Evolutionary conservation across 2,888 invertebrate species (phyloP), one percentile per base, ranked within the genome.

Genomic region (Girardia tigrina): DNA sequence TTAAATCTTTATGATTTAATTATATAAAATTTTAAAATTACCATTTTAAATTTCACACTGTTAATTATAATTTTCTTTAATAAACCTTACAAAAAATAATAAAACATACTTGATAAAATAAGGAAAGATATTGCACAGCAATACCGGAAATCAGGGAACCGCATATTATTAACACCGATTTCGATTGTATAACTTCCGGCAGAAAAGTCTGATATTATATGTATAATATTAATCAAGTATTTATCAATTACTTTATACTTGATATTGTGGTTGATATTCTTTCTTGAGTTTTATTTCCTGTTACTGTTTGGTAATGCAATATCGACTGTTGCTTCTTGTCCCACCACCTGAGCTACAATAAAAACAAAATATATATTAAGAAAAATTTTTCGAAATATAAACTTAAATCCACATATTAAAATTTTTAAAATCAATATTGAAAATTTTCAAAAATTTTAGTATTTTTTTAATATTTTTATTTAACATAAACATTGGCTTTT

Each of bases 201-300:
- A 23, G 56, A 56, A n/a, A 56, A 56, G 56, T 56, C 56, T 56
- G 56, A 56, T 56, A 23, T n/a, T 16, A 56, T n/a, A 56, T 56
- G 56, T 20, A 23, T 8, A 56, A 56, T 12, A 56, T 56, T n/a
- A 12, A 56, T 56, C 56, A 56, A 56, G 56, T 4, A 56, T 56
- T 56, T 56, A 56, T 56, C 56, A 56, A 56, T 56, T 56, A 56
- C 56, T 56, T 56, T 56, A 56, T 56, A 56, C 56, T 56, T 56
- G 56, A 56, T 56, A 56, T 56, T 56, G 56, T 56, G n/a, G 23
- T 56, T 8, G 4, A 12, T 56, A 56, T 6, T 20, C 20, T 56
- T 56, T 56, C 56, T 56, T 16, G 56, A 56, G n/a, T 20, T 56
- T 56, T n/a, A 23, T 56, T 56, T 56, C 56, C 56, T 56, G 56